Base-by-base conservation (phyloP, 2,113 vertebrate species). In the Nestor notabilis region DNA sequence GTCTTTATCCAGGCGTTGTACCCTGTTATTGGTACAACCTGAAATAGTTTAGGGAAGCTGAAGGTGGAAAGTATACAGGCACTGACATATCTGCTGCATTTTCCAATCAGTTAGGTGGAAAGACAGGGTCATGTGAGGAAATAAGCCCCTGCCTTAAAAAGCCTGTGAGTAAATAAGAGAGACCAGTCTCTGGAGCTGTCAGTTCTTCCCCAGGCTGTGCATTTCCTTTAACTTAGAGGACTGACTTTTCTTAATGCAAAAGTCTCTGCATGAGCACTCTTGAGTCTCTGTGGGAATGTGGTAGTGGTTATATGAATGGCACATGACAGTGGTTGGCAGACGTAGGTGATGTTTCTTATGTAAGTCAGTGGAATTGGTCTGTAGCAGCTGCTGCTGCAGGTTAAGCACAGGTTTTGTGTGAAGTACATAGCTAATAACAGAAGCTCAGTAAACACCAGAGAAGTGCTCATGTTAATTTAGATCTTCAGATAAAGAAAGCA, bases 401-500 rank as follows among this genome's bases (percentile, higher is more conserved):
- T 35, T 69, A 94, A 96, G 56, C 93, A 64, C 86, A 81, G 89
- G 94, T 35, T 75, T 65, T 89, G 41, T 78, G 75, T 77, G 81
- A 94, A 85, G 18, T 58, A 3, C 23, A 8, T 23, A 50, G 53
- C 55, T 91, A 75, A 24, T 87, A 64, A 20, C 10, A 19, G 35
- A 16, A 61, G 61, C 68, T 85, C 17, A 29, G 88, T 91, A 92
- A 87, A 37, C 14, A 55, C 65, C 11, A 49, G 44, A 94, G 79
- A 79, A 93, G 82, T 3, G 0, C 27, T 76, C 7, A 1, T 65
- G 6, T 95, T 96, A 94, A 95, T 95, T 97, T 95, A 93, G 94
- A 96, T 97, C 31, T 85, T 11, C 81, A 87, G 95, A 94, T 93
- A 93, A 93, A 68, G 72, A 84, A 5, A 82, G 39, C 58, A 84